A percentile compares a stretch with the other conserved stretches of the same genome.
Evolutionary conservation across 2,888 invertebrate species (phyloP).

Genomic region (Tetheella fluctuosa): DNA sequence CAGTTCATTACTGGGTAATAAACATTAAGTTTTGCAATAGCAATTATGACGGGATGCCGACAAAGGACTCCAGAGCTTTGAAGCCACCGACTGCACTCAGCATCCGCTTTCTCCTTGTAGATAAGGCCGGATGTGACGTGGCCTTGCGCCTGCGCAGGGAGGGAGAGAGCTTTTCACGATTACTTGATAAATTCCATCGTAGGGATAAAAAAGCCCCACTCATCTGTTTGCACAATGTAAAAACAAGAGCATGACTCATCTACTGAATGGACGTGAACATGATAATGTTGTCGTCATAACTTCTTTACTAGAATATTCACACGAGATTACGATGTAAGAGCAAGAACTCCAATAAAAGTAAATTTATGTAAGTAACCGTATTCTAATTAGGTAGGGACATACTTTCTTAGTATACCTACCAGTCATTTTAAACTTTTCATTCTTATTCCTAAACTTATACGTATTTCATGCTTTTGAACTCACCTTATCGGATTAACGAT

Average conservation of each 20-base stretch:
- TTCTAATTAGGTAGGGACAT: not conserved
- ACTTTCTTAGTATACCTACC: not conserved
- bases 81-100: conserved; percentile 63
- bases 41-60: conserved; percentile 66
- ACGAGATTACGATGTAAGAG: not conserved
- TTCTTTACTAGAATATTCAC: not conserved
- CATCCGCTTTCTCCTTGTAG: conserved; percentile 78
- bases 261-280: conserved; percentile 35
- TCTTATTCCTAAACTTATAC: not conserved
- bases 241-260: conserved; percentile 56
- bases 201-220: conserved; percentile 52
- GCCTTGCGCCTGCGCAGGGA: conserved; percentile 61
- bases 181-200: conserved; percentile 76
- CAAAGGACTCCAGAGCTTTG: conserved; percentile 70
- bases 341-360: not conserved
- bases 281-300: not conserved
- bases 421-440: not conserved
- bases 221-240: conserved; percentile 48
- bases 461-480: conserved; percentile 27
- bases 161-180: conserved; percentile 78
- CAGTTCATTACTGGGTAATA: conserved; percentile 60
- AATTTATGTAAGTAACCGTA: not conserved
- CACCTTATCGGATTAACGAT: not conserved
- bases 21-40: conserved; percentile 73
- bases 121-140: conserved; percentile 77